These are phyloP conservation scores for Panzeria rudis DNA, from an alignment of 2,888 invertebrate genomes.

Conservation along the genomic window DNA sequence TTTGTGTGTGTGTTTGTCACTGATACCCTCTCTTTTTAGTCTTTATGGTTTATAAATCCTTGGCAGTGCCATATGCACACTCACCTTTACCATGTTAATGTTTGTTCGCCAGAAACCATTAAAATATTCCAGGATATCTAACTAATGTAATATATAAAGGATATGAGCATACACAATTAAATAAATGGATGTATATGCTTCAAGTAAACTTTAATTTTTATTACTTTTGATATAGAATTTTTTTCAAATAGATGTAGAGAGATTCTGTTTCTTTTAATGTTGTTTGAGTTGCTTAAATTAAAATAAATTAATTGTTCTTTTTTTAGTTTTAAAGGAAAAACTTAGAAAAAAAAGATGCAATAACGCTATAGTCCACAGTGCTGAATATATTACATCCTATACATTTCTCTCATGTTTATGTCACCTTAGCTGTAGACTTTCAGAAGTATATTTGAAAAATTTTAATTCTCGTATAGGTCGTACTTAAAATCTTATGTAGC, in stretches of 20 bases:
- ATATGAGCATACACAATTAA: not conserved
- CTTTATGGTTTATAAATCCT: constrained; percentile 21
- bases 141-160: not conserved
- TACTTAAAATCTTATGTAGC: too few relatives aligned
- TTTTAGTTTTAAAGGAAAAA: not conserved
- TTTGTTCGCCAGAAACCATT: not conserved
- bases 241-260: not conserved
- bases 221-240: not conserved
- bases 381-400: too few relatives aligned
- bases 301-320: constrained; percentile 29
- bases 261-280: constrained; percentile 1
- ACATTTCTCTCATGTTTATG: too few relatives aligned
- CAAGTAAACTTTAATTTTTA: not conserved
- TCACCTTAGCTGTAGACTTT: too few relatives aligned
- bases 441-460: too few relatives aligned
- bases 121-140: constrained; percentile 26
- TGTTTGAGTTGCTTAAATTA: constrained; percentile 20
- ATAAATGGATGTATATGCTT: not conserved
- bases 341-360: too few relatives aligned
- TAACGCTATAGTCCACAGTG: too few relatives aligned
- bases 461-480: not conserved
- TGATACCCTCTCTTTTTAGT: not conserved
- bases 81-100: not conserved
- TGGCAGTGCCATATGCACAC: constrained; percentile 11
- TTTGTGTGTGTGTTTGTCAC: not conserved